Percentiles rank a stretch among this genome's conserved stretches.
These are phyloP conservation scores for Anoplolepis gracilipes DNA, from an alignment of 1,140 invertebrate genomes.

Conservation along the genomic window DNA sequence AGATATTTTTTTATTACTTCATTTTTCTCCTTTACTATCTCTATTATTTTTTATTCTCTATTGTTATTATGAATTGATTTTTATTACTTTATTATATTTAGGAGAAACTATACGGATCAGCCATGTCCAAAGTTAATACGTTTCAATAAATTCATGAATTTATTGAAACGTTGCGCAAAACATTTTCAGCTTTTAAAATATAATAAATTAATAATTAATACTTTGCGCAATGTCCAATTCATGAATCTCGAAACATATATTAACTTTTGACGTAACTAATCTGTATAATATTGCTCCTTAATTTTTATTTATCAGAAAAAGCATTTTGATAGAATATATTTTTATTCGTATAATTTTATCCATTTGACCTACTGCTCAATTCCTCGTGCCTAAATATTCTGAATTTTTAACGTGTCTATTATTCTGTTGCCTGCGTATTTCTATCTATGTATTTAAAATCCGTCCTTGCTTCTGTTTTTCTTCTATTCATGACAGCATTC, in stretches of 20 bases:
- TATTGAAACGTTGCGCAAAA: too few relatives aligned
- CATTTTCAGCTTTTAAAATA: too few relatives aligned
- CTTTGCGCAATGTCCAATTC: too few relatives aligned
- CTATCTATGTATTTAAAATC: neutral
- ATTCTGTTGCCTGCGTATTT: neutral
- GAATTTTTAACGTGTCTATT: neutral
- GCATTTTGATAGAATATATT: neutral
- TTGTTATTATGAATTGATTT: neutral
- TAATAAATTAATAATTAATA: too few relatives aligned
- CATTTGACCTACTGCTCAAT: too few relatives aligned
- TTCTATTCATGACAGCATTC: neutral
- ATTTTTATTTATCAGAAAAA: neutral
- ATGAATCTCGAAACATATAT: too few relatives aligned
- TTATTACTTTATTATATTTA: neutral
- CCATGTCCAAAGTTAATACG: too few relatives aligned
- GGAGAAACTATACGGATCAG: too few relatives aligned
- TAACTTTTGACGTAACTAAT: too few relatives aligned
- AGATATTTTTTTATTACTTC: neutral
- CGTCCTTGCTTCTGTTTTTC: neutral
- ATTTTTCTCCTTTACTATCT: neutral
- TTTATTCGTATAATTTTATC: too few relatives aligned
- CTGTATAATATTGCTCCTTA: too few relatives aligned
- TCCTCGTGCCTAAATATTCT: neutral
- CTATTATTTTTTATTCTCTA: neutral
- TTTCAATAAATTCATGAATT: too few relatives aligned